Conservation (phyloP, 2,888 invertebrate genomes). For the Teinopalpus imperialis region DNA sequence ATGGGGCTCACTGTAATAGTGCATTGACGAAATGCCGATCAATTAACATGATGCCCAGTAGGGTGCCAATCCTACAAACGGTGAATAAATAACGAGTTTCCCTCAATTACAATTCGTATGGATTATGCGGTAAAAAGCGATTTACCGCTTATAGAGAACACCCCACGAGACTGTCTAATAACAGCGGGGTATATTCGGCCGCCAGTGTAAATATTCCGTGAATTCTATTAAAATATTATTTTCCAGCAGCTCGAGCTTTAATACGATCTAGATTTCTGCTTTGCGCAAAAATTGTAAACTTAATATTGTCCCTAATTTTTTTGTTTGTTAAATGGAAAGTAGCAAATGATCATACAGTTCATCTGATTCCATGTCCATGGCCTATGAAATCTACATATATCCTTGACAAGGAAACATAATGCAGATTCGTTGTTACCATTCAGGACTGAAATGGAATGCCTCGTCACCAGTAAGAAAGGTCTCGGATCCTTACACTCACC, state of each 20-base stretch:
- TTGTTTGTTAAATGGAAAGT: no score
- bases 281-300: neutral
- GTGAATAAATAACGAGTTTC: slow-evolving; percentile 69
- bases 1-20: slow-evolving; percentile 53
- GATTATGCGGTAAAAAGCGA: slow-evolving; percentile 62
- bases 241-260: slow-evolving; percentile 30
- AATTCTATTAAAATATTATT: slow-evolving; percentile 40
- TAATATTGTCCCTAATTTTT: no score
- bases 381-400: no score
- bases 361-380: no score
- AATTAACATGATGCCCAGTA: slow-evolving; percentile 65
- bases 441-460: no score
- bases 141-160: slow-evolving; percentile 50
- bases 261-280: slow-evolving; percentile 19
- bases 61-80: slow-evolving; percentile 56
- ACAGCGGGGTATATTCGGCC: slow-evolving; percentile 55
- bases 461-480: no score
- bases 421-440: no score
- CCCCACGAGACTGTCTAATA: slow-evolving; percentile 50
- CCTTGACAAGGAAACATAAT: no score
- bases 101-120: slow-evolving; percentile 57
- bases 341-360: no score
- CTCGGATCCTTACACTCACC: no score
- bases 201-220: slow-evolving; percentile 42
- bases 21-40: slow-evolving; percentile 65